phyloP scores from a whole-genome alignment of 2,797 vertebrate species.

The Thunnus albacares region DNA sequence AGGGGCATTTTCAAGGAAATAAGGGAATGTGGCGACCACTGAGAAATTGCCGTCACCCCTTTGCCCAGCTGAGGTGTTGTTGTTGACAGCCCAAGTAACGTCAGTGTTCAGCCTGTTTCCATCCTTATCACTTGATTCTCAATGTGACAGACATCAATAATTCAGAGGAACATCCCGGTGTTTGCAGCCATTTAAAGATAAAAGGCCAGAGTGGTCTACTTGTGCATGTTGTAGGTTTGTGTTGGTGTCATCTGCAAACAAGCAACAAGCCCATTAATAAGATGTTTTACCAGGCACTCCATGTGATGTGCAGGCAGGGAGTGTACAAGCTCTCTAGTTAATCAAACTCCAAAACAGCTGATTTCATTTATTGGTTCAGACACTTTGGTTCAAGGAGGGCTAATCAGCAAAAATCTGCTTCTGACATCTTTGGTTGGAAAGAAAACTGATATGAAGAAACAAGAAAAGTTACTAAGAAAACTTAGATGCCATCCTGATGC shows the following conservation, averaged over 20 bases:
- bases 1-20: slow-evolving; percentile 8
- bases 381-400: background rate
- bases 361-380: background rate
- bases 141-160: slow-evolving; percentile 74
- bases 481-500: too few relatives aligned
- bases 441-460: background rate
- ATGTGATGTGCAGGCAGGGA: background rate
- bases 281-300: too few relatives aligned
- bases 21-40: background rate
- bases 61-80: background rate
- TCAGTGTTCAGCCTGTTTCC: slow-evolving; percentile 52
- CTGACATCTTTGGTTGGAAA: background rate
- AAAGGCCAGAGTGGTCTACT: slow-evolving; percentile 14
- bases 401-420: background rate
- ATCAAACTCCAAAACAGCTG: background rate
- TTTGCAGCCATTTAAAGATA: slow-evolving; percentile 59
- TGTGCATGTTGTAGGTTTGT: slow-evolving; percentile 22
- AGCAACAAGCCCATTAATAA: background rate
- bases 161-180: slow-evolving; percentile 62
- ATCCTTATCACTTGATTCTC: slow-evolving; percentile 60
- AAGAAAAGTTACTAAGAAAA: background rate
- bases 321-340: background rate
- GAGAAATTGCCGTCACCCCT: background rate
- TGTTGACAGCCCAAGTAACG: slow-evolving; percentile 29
- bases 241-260: slow-evolving; percentile 35